These are phyloP conservation scores for Helobdella robusta DNA, from an alignment of 2,888 invertebrate genomes.

Conservation along the genomic window DNA sequence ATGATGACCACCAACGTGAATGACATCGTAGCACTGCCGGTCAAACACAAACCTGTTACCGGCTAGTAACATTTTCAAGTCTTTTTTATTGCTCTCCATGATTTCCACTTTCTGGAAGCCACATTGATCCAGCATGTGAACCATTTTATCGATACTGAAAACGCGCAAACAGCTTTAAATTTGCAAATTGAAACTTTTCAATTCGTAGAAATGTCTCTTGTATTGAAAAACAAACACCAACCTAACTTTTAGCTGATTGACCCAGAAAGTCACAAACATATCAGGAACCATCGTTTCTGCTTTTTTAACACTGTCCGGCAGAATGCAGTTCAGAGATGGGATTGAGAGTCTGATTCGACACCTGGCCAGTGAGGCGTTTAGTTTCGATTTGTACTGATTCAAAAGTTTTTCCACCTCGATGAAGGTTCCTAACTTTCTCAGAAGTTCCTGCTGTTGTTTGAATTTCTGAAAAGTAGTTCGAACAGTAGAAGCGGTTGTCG, in stretches of 20 bases:
- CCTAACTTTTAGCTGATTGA: conserved; percentile 19
- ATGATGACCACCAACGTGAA: background rate
- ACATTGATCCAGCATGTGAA: no score
- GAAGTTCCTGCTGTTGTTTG: conserved; percentile 1
- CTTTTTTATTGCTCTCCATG: no score
- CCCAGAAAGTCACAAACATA: conserved; percentile 14
- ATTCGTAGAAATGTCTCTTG: no score
- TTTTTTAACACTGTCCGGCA: conserved; percentile 14
- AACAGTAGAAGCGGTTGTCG: background rate
- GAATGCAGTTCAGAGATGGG: background rate
- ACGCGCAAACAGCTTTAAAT: no score
- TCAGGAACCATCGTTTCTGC: conserved; percentile 12
- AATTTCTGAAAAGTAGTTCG: background rate
- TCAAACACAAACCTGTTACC: conserved; percentile 13
- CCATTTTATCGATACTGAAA: no score
- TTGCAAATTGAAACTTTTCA: no score
- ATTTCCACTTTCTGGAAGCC: no score
- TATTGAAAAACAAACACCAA: background rate
- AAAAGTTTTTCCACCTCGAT: background rate
- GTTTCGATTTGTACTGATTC: background rate
- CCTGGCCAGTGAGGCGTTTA: conserved; percentile 9
- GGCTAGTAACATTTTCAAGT: no score
- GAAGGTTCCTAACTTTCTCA: background rate
- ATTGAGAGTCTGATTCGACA: conserved; percentile 9
- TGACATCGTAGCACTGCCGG: conserved; percentile 12